phyloP scores from a whole-genome alignment of 2,113 vertebrate genomes.

The Neogale vison region DNA sequence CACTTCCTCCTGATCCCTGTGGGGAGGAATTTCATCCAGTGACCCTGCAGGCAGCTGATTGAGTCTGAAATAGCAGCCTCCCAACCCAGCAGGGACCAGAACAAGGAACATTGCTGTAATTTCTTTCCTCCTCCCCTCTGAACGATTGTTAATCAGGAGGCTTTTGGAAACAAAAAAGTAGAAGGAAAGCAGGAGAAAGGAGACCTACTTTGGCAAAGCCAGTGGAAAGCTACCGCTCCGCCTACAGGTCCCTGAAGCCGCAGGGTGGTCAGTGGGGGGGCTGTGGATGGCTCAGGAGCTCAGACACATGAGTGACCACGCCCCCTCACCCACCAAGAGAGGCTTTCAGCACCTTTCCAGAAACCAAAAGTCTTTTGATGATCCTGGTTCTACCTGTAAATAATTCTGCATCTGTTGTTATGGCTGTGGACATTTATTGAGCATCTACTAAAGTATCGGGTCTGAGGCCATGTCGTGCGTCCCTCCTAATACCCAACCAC shows the following conservation, averaged over 20 bases:
- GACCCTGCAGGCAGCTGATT: constrained; percentile 69
- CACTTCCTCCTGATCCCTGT: neutral
- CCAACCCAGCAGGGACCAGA: constrained; percentile 48
- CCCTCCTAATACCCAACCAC: neutral
- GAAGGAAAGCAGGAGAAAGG: constrained; percentile 15
- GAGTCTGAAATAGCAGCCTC: constrained; percentile 64
- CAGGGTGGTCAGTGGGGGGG: fast-evolving
- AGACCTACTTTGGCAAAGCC: constrained; percentile 40
- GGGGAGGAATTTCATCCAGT: constrained; percentile 41
- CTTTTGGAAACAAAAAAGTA: constrained; percentile 49
- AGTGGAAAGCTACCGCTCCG: constrained; percentile 9
- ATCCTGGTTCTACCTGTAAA: neutral
- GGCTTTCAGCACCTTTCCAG: neutral
- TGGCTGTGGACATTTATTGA: neutral
- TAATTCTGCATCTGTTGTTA: neutral
- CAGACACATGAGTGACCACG: fast-evolving
- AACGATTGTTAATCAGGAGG: constrained; percentile 56
- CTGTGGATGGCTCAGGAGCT: neutral
- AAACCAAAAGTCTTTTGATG: neutral
- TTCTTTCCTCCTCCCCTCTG: constrained; percentile 51
- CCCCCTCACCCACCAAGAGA: neutral
- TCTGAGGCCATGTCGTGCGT: neutral
- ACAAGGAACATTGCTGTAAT: constrained; percentile 46
- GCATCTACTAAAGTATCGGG: neutral
- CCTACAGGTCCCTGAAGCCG: neutral